Evolutionary conservation across 2,888 invertebrate genomes (phyloP), one percentile per base, ranked within the genome.

Genomic region (Drosophila paracracens): DNA sequence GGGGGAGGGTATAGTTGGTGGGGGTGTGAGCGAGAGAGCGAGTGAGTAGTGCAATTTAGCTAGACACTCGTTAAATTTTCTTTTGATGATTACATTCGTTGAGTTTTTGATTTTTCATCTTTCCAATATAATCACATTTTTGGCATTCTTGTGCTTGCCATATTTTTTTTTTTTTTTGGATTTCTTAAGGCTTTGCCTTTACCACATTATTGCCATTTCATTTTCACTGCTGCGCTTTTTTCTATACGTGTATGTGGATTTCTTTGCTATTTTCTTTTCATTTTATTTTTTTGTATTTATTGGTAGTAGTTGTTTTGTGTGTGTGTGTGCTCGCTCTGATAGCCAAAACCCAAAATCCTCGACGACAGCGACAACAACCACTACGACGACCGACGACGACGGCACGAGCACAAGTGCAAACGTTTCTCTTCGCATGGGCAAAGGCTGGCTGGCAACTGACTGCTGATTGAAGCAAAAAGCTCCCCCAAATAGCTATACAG

Each of bases 291-390:
- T 48, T 66, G 46, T 46, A 46, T 46, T 46, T 46, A 25, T 52
- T 61, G 63, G 68, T 52, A 57, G 35, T 57, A 43, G 57, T 57
- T 57, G 40, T 25, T 46, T 25, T 57, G 43, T 51, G 60, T 67
- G 75, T 68, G 62, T 78, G 70, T 65, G 79, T 58, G 77, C 70
- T 79, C 80, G 78, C 76, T 85, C 76, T 74, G 83, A 74, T 75
- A 76, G 81, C 77, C 85, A 78, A 83, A 81, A 84, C 78, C 87
- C 84, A 82, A 83, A 86, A 89, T 84, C 84, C 88, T 84, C 88
- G 84, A 85, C 78, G 76, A 79, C 76, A 69, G 59, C 75, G 51
- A 75, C 57, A 71, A 72, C 79, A 60, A 65, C 64, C 29, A 51
- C 51, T 46, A 50, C 57, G 57, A 57, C 40, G 43, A 57, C 77